Conservation (phyloP, 2,113 vertebrate species). For the Tauraco erythrolophus region DNA sequence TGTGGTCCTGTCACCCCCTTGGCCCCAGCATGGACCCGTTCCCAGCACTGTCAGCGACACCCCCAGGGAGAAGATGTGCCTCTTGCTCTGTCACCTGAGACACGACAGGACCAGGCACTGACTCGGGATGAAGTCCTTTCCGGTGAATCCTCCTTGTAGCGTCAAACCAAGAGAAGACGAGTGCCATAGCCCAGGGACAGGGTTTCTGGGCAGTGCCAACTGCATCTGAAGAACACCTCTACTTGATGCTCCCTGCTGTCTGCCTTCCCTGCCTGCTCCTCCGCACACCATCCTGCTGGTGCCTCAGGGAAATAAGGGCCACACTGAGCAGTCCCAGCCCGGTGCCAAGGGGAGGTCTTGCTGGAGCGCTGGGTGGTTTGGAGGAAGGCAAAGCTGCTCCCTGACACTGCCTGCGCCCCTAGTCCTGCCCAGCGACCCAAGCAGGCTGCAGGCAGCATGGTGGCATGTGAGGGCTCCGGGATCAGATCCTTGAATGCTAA, state of each 20-base stretch:
- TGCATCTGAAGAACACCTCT: neutral
- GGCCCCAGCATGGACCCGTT: fast-evolving
- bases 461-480: neutral
- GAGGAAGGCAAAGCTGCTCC: neutral
- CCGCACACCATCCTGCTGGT: neutral
- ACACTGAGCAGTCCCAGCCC: neutral
- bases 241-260: neutral
- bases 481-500: neutral
- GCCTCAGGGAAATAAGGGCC: neutral
- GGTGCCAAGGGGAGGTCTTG: neutral
- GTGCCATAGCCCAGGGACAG: neutral
- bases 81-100: neutral
- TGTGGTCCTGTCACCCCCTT: neutral
- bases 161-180: fast-evolving
- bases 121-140: neutral
- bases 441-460: neutral
- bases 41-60: neutral
- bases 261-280: neutral
- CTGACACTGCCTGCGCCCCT: neutral
- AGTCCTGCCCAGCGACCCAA: neutral
- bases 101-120: neutral
- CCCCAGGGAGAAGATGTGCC: neutral
- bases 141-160: fast-evolving
- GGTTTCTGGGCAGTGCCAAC: neutral
- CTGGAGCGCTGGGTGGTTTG: neutral